Percentiles rank a stretch among this genome's conserved stretches.
These are phyloP conservation scores for Ephialtes manifestator DNA, from an alignment of 2,888 invertebrate species.

Conservation along the genomic window DNA sequence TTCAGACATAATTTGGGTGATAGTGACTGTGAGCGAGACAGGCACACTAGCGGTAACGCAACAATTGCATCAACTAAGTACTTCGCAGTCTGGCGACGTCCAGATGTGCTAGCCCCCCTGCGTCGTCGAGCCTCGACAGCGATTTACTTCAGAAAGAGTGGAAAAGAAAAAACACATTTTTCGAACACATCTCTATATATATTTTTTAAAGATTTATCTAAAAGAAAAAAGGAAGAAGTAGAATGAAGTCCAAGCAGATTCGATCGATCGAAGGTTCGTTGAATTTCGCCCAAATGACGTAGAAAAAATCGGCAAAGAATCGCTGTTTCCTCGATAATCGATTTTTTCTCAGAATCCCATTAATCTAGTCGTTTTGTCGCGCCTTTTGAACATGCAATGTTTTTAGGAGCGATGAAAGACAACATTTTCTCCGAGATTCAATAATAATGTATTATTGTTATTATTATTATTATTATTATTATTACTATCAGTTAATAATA, in stretches of 20 bases:
- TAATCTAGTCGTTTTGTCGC: conserved; percentile 38
- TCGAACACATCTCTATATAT: conserved; percentile 65
- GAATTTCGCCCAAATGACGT: conserved; percentile 40
- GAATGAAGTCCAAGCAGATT: conserved; percentile 34
- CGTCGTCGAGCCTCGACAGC: conserved; percentile 49
- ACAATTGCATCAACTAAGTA: conserved; percentile 90
- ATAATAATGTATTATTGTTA: conserved; percentile 21
- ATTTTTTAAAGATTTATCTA: conserved; percentile 68
- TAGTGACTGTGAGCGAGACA: conserved; percentile 93
- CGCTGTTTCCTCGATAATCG: conserved; percentile 52
- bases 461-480: not conserved
- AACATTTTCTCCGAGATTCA: conserved; percentile 3
- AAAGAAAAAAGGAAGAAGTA: conserved; percentile 18
- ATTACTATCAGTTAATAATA: not conserved
- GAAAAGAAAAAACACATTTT: conserved; percentile 56
- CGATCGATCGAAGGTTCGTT: conserved; percentile 48
- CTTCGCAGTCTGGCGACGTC: conserved; percentile 83
- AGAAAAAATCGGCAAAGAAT: conserved; percentile 23
- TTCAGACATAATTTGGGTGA: conserved; percentile 93
- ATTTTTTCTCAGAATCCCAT: conserved; percentile 46
- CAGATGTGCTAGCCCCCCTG: conserved; percentile 84
- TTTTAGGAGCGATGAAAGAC: not conserved
- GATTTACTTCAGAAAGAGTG: conserved; percentile 40
- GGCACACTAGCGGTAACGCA: conserved; percentile 94
- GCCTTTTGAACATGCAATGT: not conserved